Conservation (phyloP, 2,888 invertebrate genomes). For the Xylocampa areola region DNA sequence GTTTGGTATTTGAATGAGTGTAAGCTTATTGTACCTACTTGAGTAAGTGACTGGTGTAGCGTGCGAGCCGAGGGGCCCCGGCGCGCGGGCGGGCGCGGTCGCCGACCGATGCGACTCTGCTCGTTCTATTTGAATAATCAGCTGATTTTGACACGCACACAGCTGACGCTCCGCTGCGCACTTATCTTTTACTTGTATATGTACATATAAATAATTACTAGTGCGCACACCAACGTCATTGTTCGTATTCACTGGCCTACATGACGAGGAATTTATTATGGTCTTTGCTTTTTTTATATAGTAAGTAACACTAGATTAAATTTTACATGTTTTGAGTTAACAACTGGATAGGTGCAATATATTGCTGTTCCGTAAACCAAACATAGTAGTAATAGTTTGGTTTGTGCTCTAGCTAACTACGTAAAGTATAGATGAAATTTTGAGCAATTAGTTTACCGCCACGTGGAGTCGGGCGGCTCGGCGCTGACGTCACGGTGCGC, state of each 20-base stretch:
- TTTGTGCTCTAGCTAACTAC: slow-evolving; percentile 16
- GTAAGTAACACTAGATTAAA: slow-evolving; percentile 22
- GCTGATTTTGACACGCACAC: slow-evolving; percentile 90
- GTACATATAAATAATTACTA: slow-evolving; percentile 66
- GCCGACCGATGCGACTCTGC: slow-evolving; percentile 81
- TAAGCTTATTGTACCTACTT: slow-evolving; percentile 36
- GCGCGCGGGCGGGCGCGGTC: slow-evolving; percentile 72
- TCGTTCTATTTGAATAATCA: slow-evolving; percentile 90
- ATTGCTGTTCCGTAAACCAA: slow-evolving; percentile 1
- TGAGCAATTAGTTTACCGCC: slow-evolving; percentile 75
- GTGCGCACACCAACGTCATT: slow-evolving; percentile 65
- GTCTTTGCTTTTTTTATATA: slow-evolving; percentile 45
- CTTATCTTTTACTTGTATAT: slow-evolving; percentile 77
- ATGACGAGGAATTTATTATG: slow-evolving; percentile 64
- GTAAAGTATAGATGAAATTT: slow-evolving; percentile 46
- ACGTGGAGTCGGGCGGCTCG: slow-evolving; percentile 78
- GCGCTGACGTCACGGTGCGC: slow-evolving; percentile 72
- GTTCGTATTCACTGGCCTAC: slow-evolving; percentile 62
- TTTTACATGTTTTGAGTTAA: slow-evolving; percentile 11
- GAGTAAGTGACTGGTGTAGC: slow-evolving; percentile 41
- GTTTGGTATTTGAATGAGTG: slow-evolving; percentile 34
- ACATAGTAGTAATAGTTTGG: slow-evolving; percentile 5
- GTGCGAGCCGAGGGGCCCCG: slow-evolving; percentile 55
- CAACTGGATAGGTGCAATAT: slow-evolving; percentile 19
- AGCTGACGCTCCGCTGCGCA: slow-evolving; percentile 85